These are phyloP conservation scores for Oligia latruncula DNA, from an alignment of 2,888 invertebrate species.

Conservation along the genomic window DNA sequence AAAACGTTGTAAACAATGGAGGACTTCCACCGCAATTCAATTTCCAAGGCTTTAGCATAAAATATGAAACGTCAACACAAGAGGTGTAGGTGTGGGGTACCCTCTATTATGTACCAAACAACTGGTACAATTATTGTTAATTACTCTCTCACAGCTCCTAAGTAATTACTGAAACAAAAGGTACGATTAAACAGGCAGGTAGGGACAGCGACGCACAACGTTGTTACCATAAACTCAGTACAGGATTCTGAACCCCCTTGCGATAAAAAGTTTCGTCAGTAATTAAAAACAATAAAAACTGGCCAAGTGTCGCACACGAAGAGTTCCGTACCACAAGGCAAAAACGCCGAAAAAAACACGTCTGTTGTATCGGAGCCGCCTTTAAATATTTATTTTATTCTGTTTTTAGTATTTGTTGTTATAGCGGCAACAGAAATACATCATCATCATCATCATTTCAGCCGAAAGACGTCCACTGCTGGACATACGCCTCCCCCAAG, in stretches of 20 bases:
- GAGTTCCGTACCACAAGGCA: too few species aligned
- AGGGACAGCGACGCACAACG: neutral
- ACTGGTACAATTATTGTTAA: conserved; percentile 23
- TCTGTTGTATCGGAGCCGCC: too few species aligned
- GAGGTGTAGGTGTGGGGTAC: neutral
- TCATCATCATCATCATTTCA: too few species aligned
- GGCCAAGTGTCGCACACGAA: too few species aligned
- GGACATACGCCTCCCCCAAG: too few species aligned
- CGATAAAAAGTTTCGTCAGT: too few species aligned
- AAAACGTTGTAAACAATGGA: neutral
- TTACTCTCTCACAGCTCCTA: conserved; percentile 5
- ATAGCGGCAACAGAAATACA: too few species aligned
- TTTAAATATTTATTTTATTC: too few species aligned
- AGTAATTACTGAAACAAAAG: conserved; percentile 31
- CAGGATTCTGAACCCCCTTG: neutral
- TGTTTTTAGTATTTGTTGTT: too few species aligned
- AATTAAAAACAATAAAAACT: too few species aligned
- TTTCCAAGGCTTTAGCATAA: conserved; percentile 1
- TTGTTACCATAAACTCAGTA: neutral
- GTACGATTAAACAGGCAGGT: neutral
- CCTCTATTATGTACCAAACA: neutral
- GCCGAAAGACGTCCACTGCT: too few species aligned
- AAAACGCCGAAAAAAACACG: too few species aligned
- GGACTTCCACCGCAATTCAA: conserved; percentile 15
- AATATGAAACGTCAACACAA: conserved; percentile 39